phyloP scores from a whole-genome alignment of 2,797 vertebrate genomes.

The Hirundo rustica region DNA sequence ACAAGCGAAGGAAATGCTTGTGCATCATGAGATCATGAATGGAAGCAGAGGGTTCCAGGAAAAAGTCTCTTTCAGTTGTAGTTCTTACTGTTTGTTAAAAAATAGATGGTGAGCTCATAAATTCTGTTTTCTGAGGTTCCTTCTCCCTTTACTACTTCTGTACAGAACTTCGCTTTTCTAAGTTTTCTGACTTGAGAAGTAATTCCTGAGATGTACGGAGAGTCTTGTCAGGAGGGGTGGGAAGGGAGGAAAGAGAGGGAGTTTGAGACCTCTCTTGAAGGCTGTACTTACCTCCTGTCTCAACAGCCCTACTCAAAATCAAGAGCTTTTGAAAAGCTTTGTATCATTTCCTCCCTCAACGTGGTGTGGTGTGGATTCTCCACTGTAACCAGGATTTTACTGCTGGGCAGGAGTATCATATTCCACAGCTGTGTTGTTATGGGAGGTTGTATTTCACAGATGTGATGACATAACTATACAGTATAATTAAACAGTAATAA shows the following conservation, averaged over 20 bases:
- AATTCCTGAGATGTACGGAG: background rate
- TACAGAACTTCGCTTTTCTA: background rate
- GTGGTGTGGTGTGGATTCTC: background rate
- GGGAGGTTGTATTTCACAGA: slow-evolving; percentile 26
- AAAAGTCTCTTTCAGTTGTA: background rate
- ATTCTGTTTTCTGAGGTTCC: background rate
- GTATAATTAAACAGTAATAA: slow-evolving; percentile 33
- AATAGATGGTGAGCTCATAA: background rate
- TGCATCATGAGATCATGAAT: background rate
- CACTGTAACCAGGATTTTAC: background rate
- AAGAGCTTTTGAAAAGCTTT: background rate
- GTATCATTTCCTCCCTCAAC: background rate
- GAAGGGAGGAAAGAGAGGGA: background rate
- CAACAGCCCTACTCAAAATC: background rate
- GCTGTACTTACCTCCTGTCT: background rate
- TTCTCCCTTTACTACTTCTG: background rate
- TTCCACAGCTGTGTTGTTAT: slow-evolving; percentile 36
- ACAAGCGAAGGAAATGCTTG: background rate
- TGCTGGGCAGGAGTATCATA: background rate
- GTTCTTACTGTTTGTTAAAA: background rate
- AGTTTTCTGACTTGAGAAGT: background rate
- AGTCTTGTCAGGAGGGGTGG: background rate
- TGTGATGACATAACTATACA: slow-evolving; percentile 27
- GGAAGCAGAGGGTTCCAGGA: background rate
- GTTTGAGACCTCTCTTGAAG: background rate